A percentile compares a stretch with the other conserved stretches of the same genome.
These are phyloP conservation scores for Biston betularia DNA, from an alignment of 2,888 invertebrate genomes.

Conservation along the genomic window DNA sequence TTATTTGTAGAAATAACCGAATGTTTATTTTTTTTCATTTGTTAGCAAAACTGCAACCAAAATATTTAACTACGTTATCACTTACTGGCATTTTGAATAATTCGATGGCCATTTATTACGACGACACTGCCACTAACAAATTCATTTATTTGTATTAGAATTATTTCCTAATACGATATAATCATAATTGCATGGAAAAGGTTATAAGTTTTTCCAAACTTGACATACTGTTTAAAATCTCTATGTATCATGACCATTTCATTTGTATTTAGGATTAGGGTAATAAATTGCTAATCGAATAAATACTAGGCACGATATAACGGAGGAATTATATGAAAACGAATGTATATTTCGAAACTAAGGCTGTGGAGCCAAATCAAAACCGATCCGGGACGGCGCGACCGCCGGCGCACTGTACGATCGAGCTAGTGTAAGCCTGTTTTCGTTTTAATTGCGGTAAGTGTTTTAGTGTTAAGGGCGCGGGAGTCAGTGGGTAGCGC, in stretches of 20 bases:
- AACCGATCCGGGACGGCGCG: slow-evolving; percentile 61
- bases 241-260: slow-evolving; percentile 47
- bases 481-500: slow-evolving; percentile 19
- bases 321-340: slow-evolving; percentile 68
- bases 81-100: slow-evolving; percentile 28
- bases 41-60: slow-evolving; percentile 51
- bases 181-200: slow-evolving; percentile 9
- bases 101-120: slow-evolving; percentile 43
- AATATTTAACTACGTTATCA: slow-evolving; percentile 58
- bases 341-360: slow-evolving; percentile 66
- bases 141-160: slow-evolving; percentile 51
- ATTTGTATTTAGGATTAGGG: slow-evolving; percentile 51
- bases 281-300: slow-evolving; percentile 53
- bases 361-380: slow-evolving; percentile 81
- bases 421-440: slow-evolving; percentile 36
- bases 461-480: slow-evolving; percentile 24
- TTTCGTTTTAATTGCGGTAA: slow-evolving; percentile 30
- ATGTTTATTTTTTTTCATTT: slow-evolving; percentile 71
- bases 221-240: slow-evolving; percentile 29
- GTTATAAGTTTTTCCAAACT: slow-evolving; percentile 30
- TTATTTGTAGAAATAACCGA: slow-evolving; percentile 63
- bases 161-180: slow-evolving; percentile 28
- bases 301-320: slow-evolving; percentile 59
- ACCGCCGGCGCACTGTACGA: slow-evolving; percentile 34
- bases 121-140: slow-evolving; percentile 62